A percentile compares a stretch with the other conserved stretches of the same genome.
These are phyloP conservation scores for Megastigmus dorsalis DNA, from an alignment of 2,888 invertebrate species.

Conservation along the genomic window DNA sequence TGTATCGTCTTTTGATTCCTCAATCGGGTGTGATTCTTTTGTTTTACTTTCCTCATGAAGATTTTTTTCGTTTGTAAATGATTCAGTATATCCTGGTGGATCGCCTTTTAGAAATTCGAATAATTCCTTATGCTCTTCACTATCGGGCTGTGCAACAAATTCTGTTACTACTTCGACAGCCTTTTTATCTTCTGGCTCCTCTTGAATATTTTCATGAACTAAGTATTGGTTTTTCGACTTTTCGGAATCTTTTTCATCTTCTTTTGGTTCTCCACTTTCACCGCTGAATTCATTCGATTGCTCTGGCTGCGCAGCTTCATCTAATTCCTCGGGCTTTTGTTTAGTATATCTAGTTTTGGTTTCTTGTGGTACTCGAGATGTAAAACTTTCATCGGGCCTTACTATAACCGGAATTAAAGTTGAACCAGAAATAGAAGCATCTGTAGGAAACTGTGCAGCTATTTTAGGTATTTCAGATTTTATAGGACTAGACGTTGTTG, in stretches of 20 bases:
- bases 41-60: slow-evolving; percentile 28
- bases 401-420: slow-evolving; percentile 49
- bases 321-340: slow-evolving; percentile 33
- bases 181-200: neutral
- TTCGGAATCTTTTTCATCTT: neutral
- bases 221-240: slow-evolving; percentile 6
- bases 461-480: neutral
- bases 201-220: slow-evolving; percentile 25
- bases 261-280: slow-evolving; percentile 57
- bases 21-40: slow-evolving; percentile 41
- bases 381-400: slow-evolving; percentile 41
- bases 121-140: slow-evolving; percentile 72
- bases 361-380: slow-evolving; percentile 44
- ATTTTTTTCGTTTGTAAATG: slow-evolving; percentile 51
- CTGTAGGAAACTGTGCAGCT: neutral
- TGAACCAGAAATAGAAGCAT: slow-evolving; percentile 26
- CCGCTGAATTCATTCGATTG: slow-evolving; percentile 46
- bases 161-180: neutral
- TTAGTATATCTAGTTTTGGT: slow-evolving; percentile 42
- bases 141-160: slow-evolving; percentile 1
- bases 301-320: neutral
- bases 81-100: slow-evolving; percentile 58
- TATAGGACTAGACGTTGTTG: neutral
- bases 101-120: slow-evolving; percentile 56
- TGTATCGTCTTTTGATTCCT: slow-evolving; percentile 41